Evolutionary conservation across 2,888 invertebrate genomes (phyloP).

Genomic region (Willowsia nigromaculata): DNA sequence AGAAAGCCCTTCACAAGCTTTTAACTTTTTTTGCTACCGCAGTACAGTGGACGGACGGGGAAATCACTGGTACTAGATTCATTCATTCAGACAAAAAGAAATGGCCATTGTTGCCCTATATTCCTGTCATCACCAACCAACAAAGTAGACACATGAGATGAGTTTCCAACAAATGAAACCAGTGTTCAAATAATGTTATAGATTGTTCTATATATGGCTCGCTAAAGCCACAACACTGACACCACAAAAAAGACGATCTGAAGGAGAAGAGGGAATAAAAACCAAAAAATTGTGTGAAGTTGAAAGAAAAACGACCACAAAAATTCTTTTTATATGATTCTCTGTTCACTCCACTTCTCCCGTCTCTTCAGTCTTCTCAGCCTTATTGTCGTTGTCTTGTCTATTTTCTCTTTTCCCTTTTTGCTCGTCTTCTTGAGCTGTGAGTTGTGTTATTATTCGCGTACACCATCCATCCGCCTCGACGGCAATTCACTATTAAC

Average conservation of each 20-base stretch:
- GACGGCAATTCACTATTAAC: neutral
- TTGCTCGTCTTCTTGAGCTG: neutral
- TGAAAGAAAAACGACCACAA: conserved; percentile 29
- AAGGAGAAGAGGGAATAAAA: neutral
- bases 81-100: conserved; percentile 10
- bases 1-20: too few species aligned
- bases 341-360: conserved; percentile 33
- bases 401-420: neutral
- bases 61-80: neutral
- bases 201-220: neutral
- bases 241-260: neutral
- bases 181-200: neutral
- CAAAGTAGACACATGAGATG: neutral
- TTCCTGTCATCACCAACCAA: conserved; percentile 24
- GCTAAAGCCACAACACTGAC: neutral
- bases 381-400: conserved; percentile 19
- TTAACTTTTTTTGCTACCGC: too few species aligned
- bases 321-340: conserved; percentile 20
- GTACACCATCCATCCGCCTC: neutral
- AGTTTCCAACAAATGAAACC: neutral
- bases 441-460: neutral
- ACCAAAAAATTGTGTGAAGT: neutral
- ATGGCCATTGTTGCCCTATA: conserved; percentile 22
- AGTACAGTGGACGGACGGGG: neutral
- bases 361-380: neutral